These are phyloP conservation scores for Meiosimyza decipiens DNA, from an alignment of 2,888 invertebrate genomes.

Conservation along the genomic window DNA sequence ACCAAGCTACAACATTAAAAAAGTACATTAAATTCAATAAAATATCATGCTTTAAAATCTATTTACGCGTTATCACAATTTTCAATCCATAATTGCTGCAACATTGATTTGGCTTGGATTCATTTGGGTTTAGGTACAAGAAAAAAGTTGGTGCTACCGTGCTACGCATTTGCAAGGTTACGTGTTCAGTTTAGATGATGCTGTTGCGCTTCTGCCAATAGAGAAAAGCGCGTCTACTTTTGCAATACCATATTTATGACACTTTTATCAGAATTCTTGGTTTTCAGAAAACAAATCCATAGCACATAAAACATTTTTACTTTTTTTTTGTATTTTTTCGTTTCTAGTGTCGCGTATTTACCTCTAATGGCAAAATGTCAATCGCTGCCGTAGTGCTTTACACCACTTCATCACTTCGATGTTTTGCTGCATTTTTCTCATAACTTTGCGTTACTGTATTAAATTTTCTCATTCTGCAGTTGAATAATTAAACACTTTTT, in stretches of 20 bases:
- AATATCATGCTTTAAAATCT: background rate
- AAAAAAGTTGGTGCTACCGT: constrained; percentile 58
- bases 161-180: constrained; percentile 67
- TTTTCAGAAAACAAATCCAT: constrained; percentile 2
- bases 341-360: constrained; percentile 52
- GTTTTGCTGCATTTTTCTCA: constrained; percentile 39
- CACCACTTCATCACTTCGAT: constrained; percentile 31
- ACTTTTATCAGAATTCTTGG: background rate
- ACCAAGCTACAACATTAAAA: too few species aligned
- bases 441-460: constrained; percentile 27
- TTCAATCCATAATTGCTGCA: background rate
- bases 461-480: constrained; percentile 5
- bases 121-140: too few species aligned
- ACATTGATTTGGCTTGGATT: constrained; percentile 42
- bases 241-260: background rate
- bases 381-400: constrained; percentile 49
- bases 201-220: too few species aligned
- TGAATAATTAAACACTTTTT: background rate
- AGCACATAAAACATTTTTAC: constrained; percentile 6
- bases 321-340: constrained; percentile 21
- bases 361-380: constrained; percentile 60
- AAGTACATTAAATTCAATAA: background rate
- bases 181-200: constrained; percentile 51
- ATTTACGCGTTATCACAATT: background rate
- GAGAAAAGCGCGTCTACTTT: constrained; percentile 35